Percentiles rank a stretch among this genome's conserved stretches.
Evolutionary conservation across 2,888 invertebrate species (phyloP).

Genomic region (Drosophila meridionalis): DNA sequence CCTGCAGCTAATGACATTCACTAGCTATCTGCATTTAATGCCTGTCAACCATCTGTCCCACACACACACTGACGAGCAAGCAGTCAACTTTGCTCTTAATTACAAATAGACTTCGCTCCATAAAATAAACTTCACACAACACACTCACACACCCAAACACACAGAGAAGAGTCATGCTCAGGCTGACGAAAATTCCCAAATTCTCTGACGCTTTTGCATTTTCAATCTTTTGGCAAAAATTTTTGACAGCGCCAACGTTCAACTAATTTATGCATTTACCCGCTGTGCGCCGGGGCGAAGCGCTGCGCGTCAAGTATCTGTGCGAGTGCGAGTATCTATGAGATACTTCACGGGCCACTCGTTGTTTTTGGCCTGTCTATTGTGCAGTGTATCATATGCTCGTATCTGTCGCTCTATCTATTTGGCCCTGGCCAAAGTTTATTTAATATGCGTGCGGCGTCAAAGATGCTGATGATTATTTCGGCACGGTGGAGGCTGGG

Average conservation of each 20-base stretch:
- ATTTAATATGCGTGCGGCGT: conserved; percentile 80
- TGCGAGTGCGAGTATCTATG: conserved; percentile 36
- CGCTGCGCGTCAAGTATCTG: conserved; percentile 21
- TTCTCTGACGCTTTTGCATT: conserved; percentile 38
- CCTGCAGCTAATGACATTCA: conserved; percentile 15
- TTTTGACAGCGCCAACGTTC: conserved; percentile 29
- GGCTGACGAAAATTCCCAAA: conserved; percentile 17
- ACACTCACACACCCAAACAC: conserved; percentile 10
- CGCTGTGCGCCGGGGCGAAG: conserved; percentile 26
- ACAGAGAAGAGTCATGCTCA: neutral
- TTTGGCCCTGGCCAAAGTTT: conserved; percentile 54
- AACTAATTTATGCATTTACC: conserved; percentile 56
- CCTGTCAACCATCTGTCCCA: conserved; percentile 4
- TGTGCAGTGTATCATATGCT: conserved; percentile 46
- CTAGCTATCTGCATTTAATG: conserved; percentile 44
- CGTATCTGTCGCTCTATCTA: conserved; percentile 37
- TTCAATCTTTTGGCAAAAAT: conserved; percentile 31
- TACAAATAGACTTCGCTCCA: conserved; percentile 31
- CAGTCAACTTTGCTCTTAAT: conserved; percentile 48
- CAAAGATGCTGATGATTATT: conserved; percentile 78
- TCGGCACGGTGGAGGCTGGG: conserved; percentile 40
- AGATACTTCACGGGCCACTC: conserved; percentile 46
- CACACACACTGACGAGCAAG: conserved; percentile 3
- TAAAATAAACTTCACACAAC: neutral
- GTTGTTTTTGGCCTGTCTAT: conserved; percentile 41